Conservation (phyloP, 2,888 invertebrate genomes). For the Andrena flavipes region DNA sequence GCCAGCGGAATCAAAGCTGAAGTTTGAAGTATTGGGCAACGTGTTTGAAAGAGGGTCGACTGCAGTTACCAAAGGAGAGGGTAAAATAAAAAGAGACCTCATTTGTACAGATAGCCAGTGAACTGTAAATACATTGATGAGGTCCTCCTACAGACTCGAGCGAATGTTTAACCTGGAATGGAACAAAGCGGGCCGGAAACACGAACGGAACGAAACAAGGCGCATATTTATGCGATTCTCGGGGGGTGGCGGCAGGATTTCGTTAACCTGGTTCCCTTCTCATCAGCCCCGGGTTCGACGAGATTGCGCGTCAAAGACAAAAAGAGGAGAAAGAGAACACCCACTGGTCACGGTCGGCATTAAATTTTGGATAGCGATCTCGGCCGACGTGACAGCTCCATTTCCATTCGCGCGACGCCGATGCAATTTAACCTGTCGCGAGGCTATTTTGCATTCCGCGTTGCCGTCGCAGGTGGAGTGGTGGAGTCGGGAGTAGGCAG, state of each 20-base stretch:
- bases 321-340: conserved; percentile 3
- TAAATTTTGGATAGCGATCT: conserved; percentile 50
- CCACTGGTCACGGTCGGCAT: conserved; percentile 9
- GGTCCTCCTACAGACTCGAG: neutral
- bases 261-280: conserved; percentile 13
- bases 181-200: conserved; percentile 7
- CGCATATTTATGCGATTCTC: conserved; percentile 23
- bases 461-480: neutral
- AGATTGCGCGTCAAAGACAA: neutral
- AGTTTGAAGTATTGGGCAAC: neutral
- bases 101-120: neutral
- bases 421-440: conserved; percentile 46
- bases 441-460: conserved; percentile 48
- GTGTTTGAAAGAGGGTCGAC: neutral
- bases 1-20: no score
- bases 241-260: conserved; percentile 9
- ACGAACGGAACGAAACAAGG: neutral
- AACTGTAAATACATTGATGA: neutral
- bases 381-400: conserved; percentile 46
- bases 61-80: neutral
- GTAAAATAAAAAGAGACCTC: neutral
- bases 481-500: neutral
- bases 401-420: conserved; percentile 50
- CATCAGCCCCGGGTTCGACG: conserved; percentile 10
- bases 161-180: neutral